Evolutionary conservation across 1,140 invertebrate genomes (phyloP).

Genomic region (Chironomus tepperi): DNA sequence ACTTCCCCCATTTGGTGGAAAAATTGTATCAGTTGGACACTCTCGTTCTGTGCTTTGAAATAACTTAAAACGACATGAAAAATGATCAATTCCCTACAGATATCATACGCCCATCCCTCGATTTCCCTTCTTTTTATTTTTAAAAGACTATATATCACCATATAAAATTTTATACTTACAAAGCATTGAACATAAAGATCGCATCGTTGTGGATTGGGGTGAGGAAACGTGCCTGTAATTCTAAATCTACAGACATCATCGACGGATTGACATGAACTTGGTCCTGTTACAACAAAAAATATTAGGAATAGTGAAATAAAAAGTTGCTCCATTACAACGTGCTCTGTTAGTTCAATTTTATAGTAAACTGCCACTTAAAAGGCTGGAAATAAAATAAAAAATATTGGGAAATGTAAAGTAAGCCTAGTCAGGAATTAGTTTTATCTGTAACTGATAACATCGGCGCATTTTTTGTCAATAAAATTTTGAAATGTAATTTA

Average conservation of each 20-base stretch:
- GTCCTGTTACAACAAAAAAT: neutral
- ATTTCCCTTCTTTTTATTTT: neutral
- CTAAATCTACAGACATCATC: slow-evolving; percentile 1
- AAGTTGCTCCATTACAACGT: neutral
- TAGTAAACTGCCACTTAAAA: neutral
- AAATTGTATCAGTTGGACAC: neutral
- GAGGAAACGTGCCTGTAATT: neutral
- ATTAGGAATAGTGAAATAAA: neutral
- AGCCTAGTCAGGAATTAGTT: no score
- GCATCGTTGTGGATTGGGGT: slow-evolving; percentile 2
- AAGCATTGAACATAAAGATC: neutral
- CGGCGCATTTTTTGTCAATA: no score
- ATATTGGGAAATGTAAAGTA: no score
- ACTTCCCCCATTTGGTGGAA: neutral
- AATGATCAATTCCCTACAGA: neutral
- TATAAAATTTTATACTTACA: neutral
- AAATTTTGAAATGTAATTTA: no score
- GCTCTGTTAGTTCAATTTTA: neutral
- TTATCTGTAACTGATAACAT: no score
- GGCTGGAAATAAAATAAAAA: no score
- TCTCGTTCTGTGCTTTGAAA: neutral
- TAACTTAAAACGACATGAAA: neutral
- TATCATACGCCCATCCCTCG: neutral
- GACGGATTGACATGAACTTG: neutral
- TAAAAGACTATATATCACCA: neutral